Conservation (phyloP, 2,797 vertebrate species). For the Anguilla pacifica region DNA sequence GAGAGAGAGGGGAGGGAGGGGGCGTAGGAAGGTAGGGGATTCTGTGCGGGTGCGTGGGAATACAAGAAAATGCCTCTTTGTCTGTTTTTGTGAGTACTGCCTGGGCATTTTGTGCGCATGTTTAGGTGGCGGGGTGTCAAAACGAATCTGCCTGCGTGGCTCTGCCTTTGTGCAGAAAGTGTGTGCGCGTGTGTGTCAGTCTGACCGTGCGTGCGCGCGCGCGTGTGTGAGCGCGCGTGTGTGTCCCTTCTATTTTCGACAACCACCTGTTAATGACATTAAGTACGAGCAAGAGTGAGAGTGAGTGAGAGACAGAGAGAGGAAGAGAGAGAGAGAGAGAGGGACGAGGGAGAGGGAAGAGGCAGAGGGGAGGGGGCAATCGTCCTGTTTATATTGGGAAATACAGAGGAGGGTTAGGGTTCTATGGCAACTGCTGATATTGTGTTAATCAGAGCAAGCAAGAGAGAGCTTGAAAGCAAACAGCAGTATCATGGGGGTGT, state of each 20-base stretch:
- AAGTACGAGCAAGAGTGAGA: slow-evolving; percentile 57
- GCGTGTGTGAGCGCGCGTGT: slow-evolving; percentile 32
- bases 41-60: slow-evolving; percentile 15
- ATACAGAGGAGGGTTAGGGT: slow-evolving; percentile 39
- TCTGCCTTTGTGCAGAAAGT: slow-evolving; percentile 41
- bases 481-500: background rate
- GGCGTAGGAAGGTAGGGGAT: slow-evolving; percentile 30
- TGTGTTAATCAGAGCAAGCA: slow-evolving; percentile 43
- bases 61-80: slow-evolving; percentile 16
- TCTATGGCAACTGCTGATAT: slow-evolving; percentile 53
- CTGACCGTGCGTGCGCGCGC: slow-evolving; percentile 20
- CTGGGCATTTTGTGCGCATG: background rate
- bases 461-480: slow-evolving; percentile 24
- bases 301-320: slow-evolving; percentile 41
- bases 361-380: background rate
- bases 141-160: slow-evolving; percentile 19
- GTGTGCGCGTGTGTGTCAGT: slow-evolving; percentile 45
- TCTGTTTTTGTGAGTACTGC: slow-evolving; percentile 17
- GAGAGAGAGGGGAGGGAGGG: slow-evolving; percentile 40
- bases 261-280: slow-evolving; percentile 82
- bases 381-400: slow-evolving; percentile 54
- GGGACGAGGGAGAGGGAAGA: background rate
- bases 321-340: slow-evolving; percentile 54
- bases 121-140: background rate
- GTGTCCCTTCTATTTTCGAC: slow-evolving; percentile 73